Conservation (phyloP, 1,140 invertebrate species). For the Antheraea mylitta region DNA sequence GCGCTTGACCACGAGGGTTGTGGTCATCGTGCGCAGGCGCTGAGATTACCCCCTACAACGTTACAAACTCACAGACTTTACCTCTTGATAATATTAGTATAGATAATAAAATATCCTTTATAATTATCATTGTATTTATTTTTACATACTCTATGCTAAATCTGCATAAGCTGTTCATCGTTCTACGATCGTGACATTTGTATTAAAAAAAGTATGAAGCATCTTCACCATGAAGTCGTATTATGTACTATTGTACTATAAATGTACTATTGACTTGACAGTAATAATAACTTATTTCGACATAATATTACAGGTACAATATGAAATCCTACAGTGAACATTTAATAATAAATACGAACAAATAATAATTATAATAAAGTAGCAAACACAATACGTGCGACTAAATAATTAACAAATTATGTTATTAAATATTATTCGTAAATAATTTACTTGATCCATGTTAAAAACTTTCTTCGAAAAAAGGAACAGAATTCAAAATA, state of each 20-base stretch:
- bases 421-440: neutral
- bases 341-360: constrained; percentile 2
- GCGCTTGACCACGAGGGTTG: no score
- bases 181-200: neutral
- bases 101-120: neutral
- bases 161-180: neutral
- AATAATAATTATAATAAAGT: constrained; percentile 1
- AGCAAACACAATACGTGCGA: neutral
- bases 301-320: neutral
- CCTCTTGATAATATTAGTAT: no score
- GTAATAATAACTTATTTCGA: neutral
- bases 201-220: neutral
- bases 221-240: neutral
- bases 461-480: neutral
- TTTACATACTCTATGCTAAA: neutral
- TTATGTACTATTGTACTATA: no score
- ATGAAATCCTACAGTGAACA: neutral
- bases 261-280: no score
- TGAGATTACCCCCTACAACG: no score
- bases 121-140: neutral
- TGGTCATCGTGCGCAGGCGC: no score
- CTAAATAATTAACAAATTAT: neutral
- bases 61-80: no score
- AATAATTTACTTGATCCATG: neutral
- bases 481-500: no score